A percentile compares a stretch with the other conserved stretches of the same genome.
Evolutionary conservation across 2,113 vertebrate species (phyloP).

Genomic region (Cynopterus brachyotis): DNA sequence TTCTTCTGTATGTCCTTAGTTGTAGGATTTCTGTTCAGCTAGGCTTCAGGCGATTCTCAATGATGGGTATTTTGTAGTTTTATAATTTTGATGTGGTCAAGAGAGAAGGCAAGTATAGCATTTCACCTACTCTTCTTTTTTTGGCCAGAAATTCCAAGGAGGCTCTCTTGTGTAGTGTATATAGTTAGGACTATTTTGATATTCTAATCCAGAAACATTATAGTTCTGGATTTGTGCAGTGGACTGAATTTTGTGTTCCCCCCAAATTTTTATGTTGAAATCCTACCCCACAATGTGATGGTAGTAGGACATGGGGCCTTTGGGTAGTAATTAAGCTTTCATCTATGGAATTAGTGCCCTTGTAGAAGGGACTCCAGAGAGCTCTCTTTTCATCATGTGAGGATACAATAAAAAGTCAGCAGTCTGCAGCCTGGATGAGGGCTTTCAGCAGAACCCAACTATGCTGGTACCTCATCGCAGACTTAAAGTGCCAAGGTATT

Average conservation of each 20-base stretch:
- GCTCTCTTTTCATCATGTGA: neutral
- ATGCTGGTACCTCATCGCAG: neutral
- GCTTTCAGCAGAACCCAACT: neutral
- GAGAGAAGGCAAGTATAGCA: no score
- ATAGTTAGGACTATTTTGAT: neutral
- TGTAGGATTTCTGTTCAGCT: no score
- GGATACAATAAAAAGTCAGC: neutral
- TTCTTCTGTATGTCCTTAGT: no score
- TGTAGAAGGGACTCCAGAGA: neutral
- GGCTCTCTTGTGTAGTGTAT: neutral
- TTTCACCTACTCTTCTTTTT: no score
- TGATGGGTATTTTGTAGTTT: no score
- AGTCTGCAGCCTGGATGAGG: neutral
- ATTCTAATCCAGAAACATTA: conserved; percentile 1
- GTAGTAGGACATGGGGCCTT: neutral
- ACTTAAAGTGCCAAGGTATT: neutral
- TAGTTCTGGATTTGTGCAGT: neutral
- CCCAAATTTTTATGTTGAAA: neutral
- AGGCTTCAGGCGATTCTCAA: no score
- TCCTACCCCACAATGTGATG: neutral
- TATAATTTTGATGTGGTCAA: no score
- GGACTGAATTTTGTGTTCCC: neutral
- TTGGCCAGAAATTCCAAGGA: no score
- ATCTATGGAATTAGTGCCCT: neutral
- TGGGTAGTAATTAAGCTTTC: neutral